These are phyloP conservation scores for Eciton burchellii DNA, from an alignment of 1,140 invertebrate genomes.

Conservation along the genomic window DNA sequence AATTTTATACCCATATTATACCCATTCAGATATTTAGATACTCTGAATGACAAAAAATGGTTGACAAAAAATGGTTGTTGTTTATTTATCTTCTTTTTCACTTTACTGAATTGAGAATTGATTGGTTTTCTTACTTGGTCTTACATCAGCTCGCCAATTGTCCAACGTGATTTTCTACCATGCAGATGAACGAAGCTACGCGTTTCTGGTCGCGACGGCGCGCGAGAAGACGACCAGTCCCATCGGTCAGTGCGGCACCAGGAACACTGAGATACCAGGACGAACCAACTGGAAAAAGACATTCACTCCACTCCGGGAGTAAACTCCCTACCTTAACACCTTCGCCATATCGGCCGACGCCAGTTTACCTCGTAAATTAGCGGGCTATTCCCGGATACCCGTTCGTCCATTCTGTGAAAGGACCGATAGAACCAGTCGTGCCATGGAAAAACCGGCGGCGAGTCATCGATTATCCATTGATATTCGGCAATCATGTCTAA, in stretches of 20 bases:
- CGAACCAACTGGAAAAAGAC: slow-evolving; percentile 80
- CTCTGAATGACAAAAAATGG: too few species aligned
- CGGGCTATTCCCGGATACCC: neutral
- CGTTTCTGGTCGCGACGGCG: slow-evolving; percentile 60
- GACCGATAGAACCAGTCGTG: slow-evolving; percentile 8
- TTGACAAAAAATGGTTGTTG: too few species aligned
- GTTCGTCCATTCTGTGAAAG: neutral
- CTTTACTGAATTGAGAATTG: neutral
- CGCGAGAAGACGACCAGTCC: slow-evolving; percentile 71
- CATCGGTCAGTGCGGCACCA: slow-evolving; percentile 80
- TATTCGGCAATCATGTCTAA: neutral
- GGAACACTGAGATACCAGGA: slow-evolving; percentile 78
- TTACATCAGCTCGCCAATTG: slow-evolving; percentile 6
- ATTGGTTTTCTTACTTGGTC: neutral
- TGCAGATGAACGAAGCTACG: neutral
- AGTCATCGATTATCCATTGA: neutral
- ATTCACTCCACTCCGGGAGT: slow-evolving; percentile 73
- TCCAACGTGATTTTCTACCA: neutral
- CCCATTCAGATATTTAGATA: too few species aligned
- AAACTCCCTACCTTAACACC: slow-evolving; percentile 69
- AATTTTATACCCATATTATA: too few species aligned
- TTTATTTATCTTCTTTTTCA: too few species aligned
- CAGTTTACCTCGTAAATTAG: slow-evolving; percentile 39
- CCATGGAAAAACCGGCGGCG: neutral
- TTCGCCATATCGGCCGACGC: slow-evolving; percentile 7